These are phyloP conservation scores for Drosophila mimica DNA, from an alignment of 2,888 invertebrate genomes.

Conservation along the genomic window DNA sequence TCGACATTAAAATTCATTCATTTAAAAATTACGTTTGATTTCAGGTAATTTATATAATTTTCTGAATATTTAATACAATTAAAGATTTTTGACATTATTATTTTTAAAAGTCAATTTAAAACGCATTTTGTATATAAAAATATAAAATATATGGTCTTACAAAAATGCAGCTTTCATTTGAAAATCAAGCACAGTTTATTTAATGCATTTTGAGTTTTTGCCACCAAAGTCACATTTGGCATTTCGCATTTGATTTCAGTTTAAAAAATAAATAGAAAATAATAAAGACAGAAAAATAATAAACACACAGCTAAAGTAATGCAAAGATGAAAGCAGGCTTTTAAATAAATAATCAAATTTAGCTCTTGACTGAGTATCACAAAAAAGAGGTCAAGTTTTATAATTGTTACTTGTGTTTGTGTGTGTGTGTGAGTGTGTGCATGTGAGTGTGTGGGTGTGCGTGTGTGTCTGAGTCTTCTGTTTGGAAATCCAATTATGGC, in stretches of 20 bases:
- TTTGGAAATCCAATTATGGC: slow-evolving; percentile 42
- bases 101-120: not conserved
- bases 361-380: not conserved
- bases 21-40: not conserved
- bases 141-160: no score
- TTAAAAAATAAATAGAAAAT: not conserved
- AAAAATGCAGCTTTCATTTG: not conserved
- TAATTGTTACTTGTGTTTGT: slow-evolving; percentile 27
- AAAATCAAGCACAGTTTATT: not conserved
- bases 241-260: not conserved
- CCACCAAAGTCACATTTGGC: not conserved
- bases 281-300: slow-evolving; percentile 19
- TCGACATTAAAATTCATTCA: not conserved
- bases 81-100: not conserved
- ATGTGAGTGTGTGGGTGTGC: not conserved
- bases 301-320: slow-evolving; percentile 22
- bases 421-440: not conserved
- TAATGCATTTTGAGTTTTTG: not conserved
- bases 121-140: no score
- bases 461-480: slow-evolving; percentile 28
- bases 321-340: slow-evolving; percentile 11
- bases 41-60: not conserved
- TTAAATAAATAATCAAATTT: slow-evolving; percentile 65
- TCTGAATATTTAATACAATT: not conserved
- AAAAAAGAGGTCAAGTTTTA: slow-evolving; percentile 43